Conservation (phyloP, 1,140 invertebrate species). For the Paraescarpia echinospica region DNA sequence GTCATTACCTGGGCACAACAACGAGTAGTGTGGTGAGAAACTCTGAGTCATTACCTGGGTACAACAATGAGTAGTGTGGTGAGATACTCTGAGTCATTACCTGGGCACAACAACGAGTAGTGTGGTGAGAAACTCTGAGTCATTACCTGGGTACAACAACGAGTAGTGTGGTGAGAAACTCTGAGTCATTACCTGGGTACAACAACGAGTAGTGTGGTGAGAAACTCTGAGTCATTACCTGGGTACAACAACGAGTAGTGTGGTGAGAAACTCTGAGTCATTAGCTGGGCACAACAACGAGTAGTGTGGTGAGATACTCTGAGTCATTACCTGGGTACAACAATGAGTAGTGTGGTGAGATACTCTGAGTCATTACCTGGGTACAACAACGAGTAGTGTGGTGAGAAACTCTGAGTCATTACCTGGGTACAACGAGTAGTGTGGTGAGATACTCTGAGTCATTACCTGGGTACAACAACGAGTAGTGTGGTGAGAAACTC, state of each 20-base stretch:
- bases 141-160: slow-evolving; percentile 98
- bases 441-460: slow-evolving; percentile 98
- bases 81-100: slow-evolving; percentile 98
- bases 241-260: slow-evolving; percentile 94
- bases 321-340: slow-evolving; percentile 98
- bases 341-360: slow-evolving; percentile 92
- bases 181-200: slow-evolving; percentile 97
- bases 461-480: slow-evolving; percentile 95
- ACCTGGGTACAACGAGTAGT: slow-evolving; percentile 92
- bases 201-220: slow-evolving; percentile 94
- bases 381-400: slow-evolving; percentile 95
- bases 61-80: slow-evolving; percentile 96
- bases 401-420: slow-evolving; percentile 98
- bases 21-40: slow-evolving; percentile 96
- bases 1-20: slow-evolving; percentile 94
- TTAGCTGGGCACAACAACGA: slow-evolving; percentile 97
- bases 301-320: slow-evolving; percentile 94
- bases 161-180: slow-evolving; percentile 94
- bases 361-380: slow-evolving; percentile 99
- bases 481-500: slow-evolving; percentile 96
- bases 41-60: slow-evolving; percentile 95
- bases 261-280: slow-evolving; percentile 98
- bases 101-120: slow-evolving; percentile 95
- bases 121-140: slow-evolving; percentile 97
- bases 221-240: slow-evolving; percentile 98